phyloP scores from a whole-genome alignment of 2,113 vertebrate genomes.

The Sigmodon hispidus region DNA sequence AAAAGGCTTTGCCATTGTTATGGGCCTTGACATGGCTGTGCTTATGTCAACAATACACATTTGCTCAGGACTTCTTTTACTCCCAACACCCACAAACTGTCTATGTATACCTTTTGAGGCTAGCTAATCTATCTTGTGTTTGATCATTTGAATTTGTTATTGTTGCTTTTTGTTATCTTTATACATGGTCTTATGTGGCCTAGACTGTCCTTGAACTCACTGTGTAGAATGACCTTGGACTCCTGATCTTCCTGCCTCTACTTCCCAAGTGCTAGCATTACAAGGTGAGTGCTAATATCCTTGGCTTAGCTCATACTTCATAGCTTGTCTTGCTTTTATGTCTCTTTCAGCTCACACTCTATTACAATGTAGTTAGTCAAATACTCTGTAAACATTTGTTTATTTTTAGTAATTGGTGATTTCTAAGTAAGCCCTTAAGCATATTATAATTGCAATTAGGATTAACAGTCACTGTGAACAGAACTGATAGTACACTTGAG shows the following conservation, averaged over 20 bases:
- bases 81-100: not conserved
- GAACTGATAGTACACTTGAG: constrained; percentile 35
- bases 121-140: not conserved
- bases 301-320: not conserved
- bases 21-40: not conserved
- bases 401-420: constrained; percentile 62
- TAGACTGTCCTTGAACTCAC: not conserved
- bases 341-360: constrained; percentile 15
- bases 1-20: not conserved
- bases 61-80: not conserved
- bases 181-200: not conserved
- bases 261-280: not conserved
- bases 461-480: constrained; percentile 34
- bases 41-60: not conserved
- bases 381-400: constrained; percentile 65
- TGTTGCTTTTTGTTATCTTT: not conserved
- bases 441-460: constrained; percentile 54
- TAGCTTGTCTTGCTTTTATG: constrained; percentile 23
- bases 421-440: constrained; percentile 55
- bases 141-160: not conserved
- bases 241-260: not conserved
- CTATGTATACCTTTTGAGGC: not conserved
- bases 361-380: constrained; percentile 29
- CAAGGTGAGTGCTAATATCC: not conserved
- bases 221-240: not conserved